Base-by-base conservation (phyloP, 2,888 invertebrate species). In the Diarsia rubi region DNA sequence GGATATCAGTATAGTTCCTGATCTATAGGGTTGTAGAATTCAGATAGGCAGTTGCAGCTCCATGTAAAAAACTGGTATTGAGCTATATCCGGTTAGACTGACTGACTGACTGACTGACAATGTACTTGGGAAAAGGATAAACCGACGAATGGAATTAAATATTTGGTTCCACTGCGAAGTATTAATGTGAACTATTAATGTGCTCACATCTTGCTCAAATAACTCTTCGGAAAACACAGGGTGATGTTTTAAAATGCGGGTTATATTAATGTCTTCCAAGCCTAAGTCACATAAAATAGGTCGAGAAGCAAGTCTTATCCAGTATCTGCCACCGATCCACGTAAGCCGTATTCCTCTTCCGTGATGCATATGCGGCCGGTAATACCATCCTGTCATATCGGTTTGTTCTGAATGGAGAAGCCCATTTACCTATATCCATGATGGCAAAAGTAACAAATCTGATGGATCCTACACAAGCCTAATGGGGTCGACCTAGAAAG, bases 361-460 rank as follows among this genome's bases (percentile, higher is more conserved):
- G 37, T 24, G 42, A n/a, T 66, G 31, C 62, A 60, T 44, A n/a
- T 73, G 59, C 42, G 31, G 19, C 54, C 59, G 42, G 77, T 76
- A 80, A 85, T 75, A 75, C 37, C 24, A 62, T 79, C 75, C 69
- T 54, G 57, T 76, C 72, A 71, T 65, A 71, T 83, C 62, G 27
- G 47, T 0, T 19, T n/a, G 27, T 31, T 45, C 12, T 75, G 79
- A 81, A 87, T 66, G n/a, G 74, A 45, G 31, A 21, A 78, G n/a
- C 75, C 78, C 66, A 85, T 86, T 88, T 80, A 77, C 81, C 65
- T n/a, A n/a, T n/a, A n/a, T 67, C 78, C 31, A 68, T 83, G 79
- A 86, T 82, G 71, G 70, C 19, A 3, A 54, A 81, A 42, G 73
- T 42, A 73, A 75, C 77, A 86, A 87, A 82, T 78, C 84, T 79